Conservation (phyloP, 1,140 invertebrate species). For the Drosophila eugracilis region DNA sequence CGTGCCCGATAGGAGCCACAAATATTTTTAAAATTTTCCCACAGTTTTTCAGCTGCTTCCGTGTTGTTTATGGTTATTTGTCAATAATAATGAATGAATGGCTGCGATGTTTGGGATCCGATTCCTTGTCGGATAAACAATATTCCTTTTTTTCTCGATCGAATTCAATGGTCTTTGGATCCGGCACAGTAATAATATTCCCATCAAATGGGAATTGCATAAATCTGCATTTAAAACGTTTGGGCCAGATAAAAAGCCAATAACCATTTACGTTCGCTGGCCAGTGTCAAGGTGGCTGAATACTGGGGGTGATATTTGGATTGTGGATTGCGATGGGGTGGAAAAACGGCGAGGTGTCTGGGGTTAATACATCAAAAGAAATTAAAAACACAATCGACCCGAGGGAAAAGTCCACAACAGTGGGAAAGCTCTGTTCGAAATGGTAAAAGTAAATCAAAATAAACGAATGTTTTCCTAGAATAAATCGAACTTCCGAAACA, state of each 20-base stretch:
- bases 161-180: constrained; percentile 56
- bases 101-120: constrained; percentile 10
- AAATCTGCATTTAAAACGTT: constrained; percentile 67
- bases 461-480: background rate
- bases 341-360: constrained; percentile 6
- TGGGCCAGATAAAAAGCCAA: constrained; percentile 35
- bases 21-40: constrained; percentile 28
- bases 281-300: constrained; percentile 18
- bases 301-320: constrained; percentile 1
- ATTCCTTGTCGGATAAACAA: constrained; percentile 14
- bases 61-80: constrained; percentile 50
- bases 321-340: constrained; percentile 16
- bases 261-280: constrained; percentile 33
- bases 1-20: constrained; percentile 1
- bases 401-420: constrained; percentile 7
- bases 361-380: constrained; percentile 75
- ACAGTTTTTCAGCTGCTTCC: constrained; percentile 20
- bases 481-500: background rate
- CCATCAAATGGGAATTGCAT: constrained; percentile 55
- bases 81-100: constrained; percentile 51
- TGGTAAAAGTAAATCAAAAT: background rate
- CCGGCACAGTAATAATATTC: constrained; percentile 34
- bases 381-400: constrained; percentile 68
- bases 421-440: constrained; percentile 22
- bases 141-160: constrained; percentile 47